A percentile compares a stretch with the other conserved stretches of the same genome.
Evolutionary conservation across 2,888 invertebrate genomes (phyloP).

Genomic region (Actias luna): DNA sequence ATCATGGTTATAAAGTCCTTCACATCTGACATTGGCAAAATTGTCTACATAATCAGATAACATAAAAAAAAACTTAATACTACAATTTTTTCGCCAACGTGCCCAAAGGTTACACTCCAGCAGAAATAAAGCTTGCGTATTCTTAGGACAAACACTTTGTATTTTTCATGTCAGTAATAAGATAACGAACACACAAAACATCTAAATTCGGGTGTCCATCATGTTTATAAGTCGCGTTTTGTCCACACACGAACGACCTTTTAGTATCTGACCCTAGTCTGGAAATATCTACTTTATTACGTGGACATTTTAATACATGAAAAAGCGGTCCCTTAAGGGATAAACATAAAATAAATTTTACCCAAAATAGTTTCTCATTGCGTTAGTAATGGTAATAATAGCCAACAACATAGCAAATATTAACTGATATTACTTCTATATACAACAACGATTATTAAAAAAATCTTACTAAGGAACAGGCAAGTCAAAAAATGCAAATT

Average conservation of each 20-base stretch:
- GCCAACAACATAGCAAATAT: too few relatives aligned
- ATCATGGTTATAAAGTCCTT: too few relatives aligned
- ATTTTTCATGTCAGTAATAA: neutral
- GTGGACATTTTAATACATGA: slow-evolving; percentile 12
- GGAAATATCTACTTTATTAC: slow-evolving; percentile 14
- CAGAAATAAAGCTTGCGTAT: neutral
- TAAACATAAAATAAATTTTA: neutral
- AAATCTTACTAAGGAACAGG: neutral
- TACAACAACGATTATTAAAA: too few relatives aligned
- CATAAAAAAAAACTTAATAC: too few relatives aligned
- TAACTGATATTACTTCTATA: too few relatives aligned
- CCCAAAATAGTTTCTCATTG: neutral
- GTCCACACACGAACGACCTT: slow-evolving; percentile 13
- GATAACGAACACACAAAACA: slow-evolving; percentile 5
- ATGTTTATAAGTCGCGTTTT: slow-evolving; percentile 14
- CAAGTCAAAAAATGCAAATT: too few relatives aligned
- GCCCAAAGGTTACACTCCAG: too few relatives aligned
- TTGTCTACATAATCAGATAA: too few relatives aligned
- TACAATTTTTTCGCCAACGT: too few relatives aligned
- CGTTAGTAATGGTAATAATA: neutral
- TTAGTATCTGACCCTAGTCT: slow-evolving; percentile 11
- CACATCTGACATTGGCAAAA: too few relatives aligned
- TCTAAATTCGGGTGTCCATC: slow-evolving; percentile 11
- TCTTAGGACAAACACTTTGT: neutral
- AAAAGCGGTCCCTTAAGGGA: neutral